Evolutionary conservation across 2,113 vertebrate species (phyloP), one percentile per base, ranked within the genome.

Genomic region (Urocitellus parryii): DNA sequence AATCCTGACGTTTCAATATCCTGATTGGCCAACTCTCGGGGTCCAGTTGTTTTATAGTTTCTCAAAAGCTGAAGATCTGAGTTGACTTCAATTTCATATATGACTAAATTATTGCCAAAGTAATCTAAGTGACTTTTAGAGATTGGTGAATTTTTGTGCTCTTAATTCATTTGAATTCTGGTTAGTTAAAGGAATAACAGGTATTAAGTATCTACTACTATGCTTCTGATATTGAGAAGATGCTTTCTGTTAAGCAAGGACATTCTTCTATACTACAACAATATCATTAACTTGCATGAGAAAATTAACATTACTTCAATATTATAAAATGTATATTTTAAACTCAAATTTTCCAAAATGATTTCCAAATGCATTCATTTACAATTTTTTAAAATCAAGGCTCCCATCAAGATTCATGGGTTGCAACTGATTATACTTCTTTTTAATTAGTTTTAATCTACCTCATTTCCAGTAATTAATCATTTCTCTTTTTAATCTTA

Each of bases 401-500:
- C 67, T 39, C 17, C 34, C 70, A 45, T 70, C 32, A n/a, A 86
- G 32, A 16, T 87, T 68, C 48, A 72, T 77, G 11, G 1, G 67
- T 34, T 84, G 5, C 3, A 84, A n/a, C 29, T 93, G 22, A 18
- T 70, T 68, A 45, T 65, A 34, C 82, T 81, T 74, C 25, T 74
- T 88, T 74, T 72, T 20, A 85, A 68, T 77, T 85, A 76, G 48
- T 93, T 93, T 93, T 88, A 63, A 88, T 70, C 11, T 27, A 94
- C 22, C 39, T 25, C 8, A 48, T 63, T 80, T 16, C 24, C 32
- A 63, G 24, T 61, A 39, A 61, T 87, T 61, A 39, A 61, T 87
- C 10, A 27, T 24, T 72, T 80, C 22, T 78, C 10, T 20, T 61
- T 77, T 91, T 82, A 37, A 74, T 76, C 53, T 92, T 74, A 82